phyloP scores from a whole-genome alignment of 1,140 invertebrate species.

The Drosophila gunungcola region DNA sequence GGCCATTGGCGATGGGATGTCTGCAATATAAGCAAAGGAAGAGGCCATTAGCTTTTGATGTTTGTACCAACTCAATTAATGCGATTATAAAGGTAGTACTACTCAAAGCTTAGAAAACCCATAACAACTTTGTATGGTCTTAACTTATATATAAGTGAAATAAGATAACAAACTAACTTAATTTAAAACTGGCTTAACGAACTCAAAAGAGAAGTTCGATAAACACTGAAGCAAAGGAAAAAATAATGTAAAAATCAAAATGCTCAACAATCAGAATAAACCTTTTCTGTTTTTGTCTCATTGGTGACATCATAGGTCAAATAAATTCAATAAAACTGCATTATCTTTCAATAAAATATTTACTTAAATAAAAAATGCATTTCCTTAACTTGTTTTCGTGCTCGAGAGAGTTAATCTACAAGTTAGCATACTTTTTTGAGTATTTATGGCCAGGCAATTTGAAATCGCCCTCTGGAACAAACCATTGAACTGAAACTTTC shows the following conservation, averaged over 20 bases:
- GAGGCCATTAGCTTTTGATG: background rate
- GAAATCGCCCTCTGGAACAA: slow-evolving; percentile 75
- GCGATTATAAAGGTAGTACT: background rate
- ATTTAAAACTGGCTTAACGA: no score
- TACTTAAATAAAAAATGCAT: slow-evolving; percentile 2
- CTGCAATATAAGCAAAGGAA: slow-evolving; percentile 52
- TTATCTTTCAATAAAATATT: background rate
- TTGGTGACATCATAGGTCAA: no score
- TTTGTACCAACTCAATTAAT: background rate
- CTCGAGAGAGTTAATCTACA: slow-evolving; percentile 17
- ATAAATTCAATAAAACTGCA: background rate
- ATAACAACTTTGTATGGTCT: no score
- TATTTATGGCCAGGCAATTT: slow-evolving; percentile 53
- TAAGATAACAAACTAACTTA: no score
- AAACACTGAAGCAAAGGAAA: no score
- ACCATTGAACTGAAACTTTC: slow-evolving; percentile 81
- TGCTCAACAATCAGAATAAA: no score
- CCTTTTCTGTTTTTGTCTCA: no score
- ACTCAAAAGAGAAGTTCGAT: no score
- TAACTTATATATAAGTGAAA: no score
- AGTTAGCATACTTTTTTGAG: slow-evolving; percentile 23
- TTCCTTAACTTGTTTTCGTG: slow-evolving; percentile 27
- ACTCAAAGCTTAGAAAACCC: no score
- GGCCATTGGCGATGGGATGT: slow-evolving; percentile 44
- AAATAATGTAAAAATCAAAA: no score